Evolutionary conservation across 2,888 invertebrate genomes (phyloP).

Genomic region (Epirrita christyi): DNA sequence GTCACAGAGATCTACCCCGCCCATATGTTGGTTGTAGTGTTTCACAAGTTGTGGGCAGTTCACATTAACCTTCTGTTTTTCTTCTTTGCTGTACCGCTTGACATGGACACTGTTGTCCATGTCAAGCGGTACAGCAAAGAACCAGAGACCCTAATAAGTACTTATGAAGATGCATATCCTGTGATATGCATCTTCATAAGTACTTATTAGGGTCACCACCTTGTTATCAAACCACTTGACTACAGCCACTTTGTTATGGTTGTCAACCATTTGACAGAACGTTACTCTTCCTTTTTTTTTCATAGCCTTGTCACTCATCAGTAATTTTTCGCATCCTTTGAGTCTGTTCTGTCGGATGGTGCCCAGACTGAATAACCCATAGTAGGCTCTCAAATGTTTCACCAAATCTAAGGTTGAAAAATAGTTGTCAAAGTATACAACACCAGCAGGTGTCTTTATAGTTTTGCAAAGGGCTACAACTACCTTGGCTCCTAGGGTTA

Average conservation of each 20-base stretch:
- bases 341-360: background rate
- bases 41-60: background rate
- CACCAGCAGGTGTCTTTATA: too few relatives aligned
- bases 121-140: too few relatives aligned
- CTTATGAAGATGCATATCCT: background rate
- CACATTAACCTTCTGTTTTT: background rate
- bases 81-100: background rate
- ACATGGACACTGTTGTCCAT: too few relatives aligned
- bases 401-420: too few relatives aligned
- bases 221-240: too few relatives aligned
- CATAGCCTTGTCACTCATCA: background rate
- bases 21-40: too few relatives aligned
- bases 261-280: background rate
- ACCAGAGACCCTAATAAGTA: background rate
- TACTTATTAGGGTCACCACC: background rate
- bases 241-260: background rate
- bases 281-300: background rate
- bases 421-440: too few relatives aligned
- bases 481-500: too few relatives aligned
- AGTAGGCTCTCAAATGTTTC: too few relatives aligned
- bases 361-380: background rate
- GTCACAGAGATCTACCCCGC: too few relatives aligned
- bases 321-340: background rate
- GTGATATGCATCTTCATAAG: background rate
- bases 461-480: too few relatives aligned